Evolutionary conservation across 2,113 vertebrate genomes (phyloP).

Genomic region (Jaculus jaculus): DNA sequence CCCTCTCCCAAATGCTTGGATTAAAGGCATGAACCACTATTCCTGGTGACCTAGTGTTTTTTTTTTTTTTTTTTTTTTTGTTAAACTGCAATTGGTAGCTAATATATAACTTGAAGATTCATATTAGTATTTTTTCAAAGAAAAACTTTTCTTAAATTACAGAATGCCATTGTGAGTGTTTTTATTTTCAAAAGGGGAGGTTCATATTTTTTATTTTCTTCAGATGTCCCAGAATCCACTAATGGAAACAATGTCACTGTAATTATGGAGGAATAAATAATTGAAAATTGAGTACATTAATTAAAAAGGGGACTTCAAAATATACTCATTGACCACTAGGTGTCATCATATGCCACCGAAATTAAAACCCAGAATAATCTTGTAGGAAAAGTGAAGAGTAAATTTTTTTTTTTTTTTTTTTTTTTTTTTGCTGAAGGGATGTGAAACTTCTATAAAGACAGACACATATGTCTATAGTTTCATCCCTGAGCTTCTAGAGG

Average conservation of each 20-base stretch:
- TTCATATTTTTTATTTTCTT: neutral
- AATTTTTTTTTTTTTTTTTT: no score
- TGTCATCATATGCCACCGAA: constrained; percentile 57
- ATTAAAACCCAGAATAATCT: neutral
- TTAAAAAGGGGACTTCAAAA: neutral
- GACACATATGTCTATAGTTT: neutral
- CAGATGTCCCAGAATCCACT: neutral
- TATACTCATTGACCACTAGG: constrained; percentile 63
- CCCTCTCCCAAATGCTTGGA: neutral
- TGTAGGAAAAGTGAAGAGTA: neutral
- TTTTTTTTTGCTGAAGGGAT: neutral
- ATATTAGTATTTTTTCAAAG: neutral
- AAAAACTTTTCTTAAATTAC: neutral
- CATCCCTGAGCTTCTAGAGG: neutral
- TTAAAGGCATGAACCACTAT: neutral
- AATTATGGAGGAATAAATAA: neutral
- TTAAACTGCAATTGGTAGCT: neutral
- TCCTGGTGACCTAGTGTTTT: neutral
- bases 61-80: neutral
- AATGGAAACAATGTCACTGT: neutral
- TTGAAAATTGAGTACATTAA: neutral
- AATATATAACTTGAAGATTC: neutral
- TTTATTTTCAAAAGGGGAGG: neutral
- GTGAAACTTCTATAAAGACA: neutral
- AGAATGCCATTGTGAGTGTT: neutral